Percentiles rank a stretch among this genome's conserved stretches.
Evolutionary conservation across 64 coral and sea anemone species (phyloP).

Genomic region (Montipora capricornis): DNA sequence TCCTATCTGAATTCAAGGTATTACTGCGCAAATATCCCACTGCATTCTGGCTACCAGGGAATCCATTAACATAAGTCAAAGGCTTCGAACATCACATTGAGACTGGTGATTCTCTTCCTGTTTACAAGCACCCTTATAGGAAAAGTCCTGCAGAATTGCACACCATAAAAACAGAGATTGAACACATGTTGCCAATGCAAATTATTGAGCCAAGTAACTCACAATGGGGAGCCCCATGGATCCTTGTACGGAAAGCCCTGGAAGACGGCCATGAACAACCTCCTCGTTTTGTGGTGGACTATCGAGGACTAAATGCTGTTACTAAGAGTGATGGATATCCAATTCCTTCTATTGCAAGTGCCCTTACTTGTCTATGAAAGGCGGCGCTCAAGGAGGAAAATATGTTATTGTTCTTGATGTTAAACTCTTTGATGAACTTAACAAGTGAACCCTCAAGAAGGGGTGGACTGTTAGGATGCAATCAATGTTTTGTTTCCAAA

Average conservation of each 20-base stretch:
- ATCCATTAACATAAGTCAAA: background rate
- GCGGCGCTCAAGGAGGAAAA: no score
- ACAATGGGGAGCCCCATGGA: conserved; percentile 29
- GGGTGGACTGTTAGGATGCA: no score
- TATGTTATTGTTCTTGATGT: no score
- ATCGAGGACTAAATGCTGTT: conserved; percentile 16
- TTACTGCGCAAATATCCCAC: conserved; percentile 17
- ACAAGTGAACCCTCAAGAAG: no score
- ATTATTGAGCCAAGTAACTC: conserved; percentile 48
- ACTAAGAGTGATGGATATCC: conserved; percentile 38
- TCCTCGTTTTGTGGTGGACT: conserved; percentile 50
- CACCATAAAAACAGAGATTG: conserved; percentile 21
- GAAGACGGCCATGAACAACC: conserved; percentile 26
- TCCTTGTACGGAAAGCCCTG: conserved; percentile 2
- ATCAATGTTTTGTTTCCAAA: no score
- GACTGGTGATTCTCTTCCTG: conserved; percentile 31
- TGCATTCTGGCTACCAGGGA: conserved; percentile 34
- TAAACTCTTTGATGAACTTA: no score
- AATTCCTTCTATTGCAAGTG: background rate
- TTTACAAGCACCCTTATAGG: conserved; percentile 40
- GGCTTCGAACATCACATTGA: conserved; percentile 33
- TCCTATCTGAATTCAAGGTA: conserved; percentile 35
- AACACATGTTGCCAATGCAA: conserved; percentile 35
- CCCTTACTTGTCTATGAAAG: no score
- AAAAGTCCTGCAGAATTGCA: conserved; percentile 19